phyloP scores from a whole-genome alignment of 2,113 vertebrate genomes.

The Phylloscopus trochilus region DNA sequence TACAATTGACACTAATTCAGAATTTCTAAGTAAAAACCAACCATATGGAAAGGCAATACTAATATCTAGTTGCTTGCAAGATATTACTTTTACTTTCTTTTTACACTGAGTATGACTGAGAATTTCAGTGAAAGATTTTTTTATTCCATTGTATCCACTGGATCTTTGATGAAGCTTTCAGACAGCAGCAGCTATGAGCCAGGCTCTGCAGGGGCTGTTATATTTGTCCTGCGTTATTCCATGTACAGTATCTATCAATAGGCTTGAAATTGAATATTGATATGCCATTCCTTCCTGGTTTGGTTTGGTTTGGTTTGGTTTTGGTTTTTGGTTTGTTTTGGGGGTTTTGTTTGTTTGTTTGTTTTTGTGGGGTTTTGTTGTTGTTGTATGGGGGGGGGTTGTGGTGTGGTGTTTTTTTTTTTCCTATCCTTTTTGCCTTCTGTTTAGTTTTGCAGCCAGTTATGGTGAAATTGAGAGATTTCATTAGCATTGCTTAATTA shows the following conservation, averaged over 20 bases:
- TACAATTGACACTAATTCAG: not conserved
- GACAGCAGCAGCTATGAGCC: not conserved
- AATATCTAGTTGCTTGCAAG: not conserved
- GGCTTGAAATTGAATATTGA: not conserved
- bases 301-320: not conserved
- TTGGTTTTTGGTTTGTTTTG: no score
- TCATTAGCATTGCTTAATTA: constrained; percentile 18
- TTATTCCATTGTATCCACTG: not conserved
- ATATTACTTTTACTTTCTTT: not conserved
- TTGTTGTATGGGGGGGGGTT: no score
- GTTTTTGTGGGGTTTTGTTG: no score
- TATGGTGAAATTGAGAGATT: not conserved
- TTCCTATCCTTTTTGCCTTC: not conserved
- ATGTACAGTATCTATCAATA: not conserved
- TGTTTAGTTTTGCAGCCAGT: not conserved
- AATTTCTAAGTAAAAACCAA: not conserved
- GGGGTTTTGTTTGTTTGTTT: no score
- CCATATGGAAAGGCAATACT: not conserved
- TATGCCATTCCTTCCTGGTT: not conserved
- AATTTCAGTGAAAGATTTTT: not conserved
- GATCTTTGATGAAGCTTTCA: not conserved
- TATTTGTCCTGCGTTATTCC: not conserved
- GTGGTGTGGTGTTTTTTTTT: no score
- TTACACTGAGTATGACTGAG: not conserved
- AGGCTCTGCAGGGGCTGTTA: not conserved